Percentiles rank a stretch among this genome's conserved stretches.
Conservation (phyloP, 2,113 vertebrate genomes). For the Azemiops feae region DNA sequence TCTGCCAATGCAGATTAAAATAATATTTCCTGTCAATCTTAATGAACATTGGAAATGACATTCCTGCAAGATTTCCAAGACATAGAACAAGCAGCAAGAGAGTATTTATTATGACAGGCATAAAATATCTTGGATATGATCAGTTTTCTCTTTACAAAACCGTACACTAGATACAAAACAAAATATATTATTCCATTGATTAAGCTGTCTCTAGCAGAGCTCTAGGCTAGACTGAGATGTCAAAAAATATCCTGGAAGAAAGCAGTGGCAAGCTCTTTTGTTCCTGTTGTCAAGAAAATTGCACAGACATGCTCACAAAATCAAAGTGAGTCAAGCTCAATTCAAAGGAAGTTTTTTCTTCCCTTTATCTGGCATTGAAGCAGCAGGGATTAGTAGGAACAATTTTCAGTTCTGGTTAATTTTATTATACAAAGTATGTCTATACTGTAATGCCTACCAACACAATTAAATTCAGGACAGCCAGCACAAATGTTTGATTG, state of each 20-base stretch:
- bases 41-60: slow-evolving; percentile 52
- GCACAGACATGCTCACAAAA: background rate
- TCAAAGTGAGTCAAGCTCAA: background rate
- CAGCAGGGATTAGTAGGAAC: background rate
- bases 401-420: background rate
- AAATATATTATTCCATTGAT: background rate
- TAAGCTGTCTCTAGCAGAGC: background rate
- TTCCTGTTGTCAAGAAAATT: background rate
- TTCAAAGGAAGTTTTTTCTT: background rate
- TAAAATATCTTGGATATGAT: slow-evolving; percentile 42
- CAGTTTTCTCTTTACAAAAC: slow-evolving; percentile 25
- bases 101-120: slow-evolving; percentile 41
- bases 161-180: slow-evolving; percentile 35
- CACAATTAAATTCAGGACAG: background rate
- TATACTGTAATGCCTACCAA: background rate
- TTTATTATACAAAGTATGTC: background rate
- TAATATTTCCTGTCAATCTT: slow-evolving; percentile 39
- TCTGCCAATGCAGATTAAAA: slow-evolving; percentile 47
- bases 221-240: background rate
- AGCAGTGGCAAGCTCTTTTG: background rate
- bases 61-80: slow-evolving; percentile 5
- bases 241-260: background rate
- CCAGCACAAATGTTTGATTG: slow-evolving; percentile 27
- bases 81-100: slow-evolving; percentile 34
- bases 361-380: background rate